A percentile compares a stretch with the other conserved stretches of the same genome.
These are phyloP conservation scores for Tinea pellionella DNA, from an alignment of 2,888 invertebrate species.

Conservation along the genomic window DNA sequence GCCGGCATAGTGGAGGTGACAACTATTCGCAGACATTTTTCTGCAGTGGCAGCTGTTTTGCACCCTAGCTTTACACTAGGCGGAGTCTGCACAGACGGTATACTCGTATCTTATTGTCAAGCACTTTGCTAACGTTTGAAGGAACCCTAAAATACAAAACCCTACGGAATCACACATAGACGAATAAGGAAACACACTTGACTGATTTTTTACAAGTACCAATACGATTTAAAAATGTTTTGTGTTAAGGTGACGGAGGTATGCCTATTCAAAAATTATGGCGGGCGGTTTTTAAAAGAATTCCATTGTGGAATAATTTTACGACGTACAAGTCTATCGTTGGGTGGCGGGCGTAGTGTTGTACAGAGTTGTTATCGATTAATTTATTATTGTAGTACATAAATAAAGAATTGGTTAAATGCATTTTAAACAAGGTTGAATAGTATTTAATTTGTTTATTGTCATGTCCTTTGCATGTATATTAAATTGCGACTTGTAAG, in stretches of 20 bases:
- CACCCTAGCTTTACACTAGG: too few relatives aligned
- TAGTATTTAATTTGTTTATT: too few relatives aligned
- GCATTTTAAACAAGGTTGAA: too few relatives aligned
- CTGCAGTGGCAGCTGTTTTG: too few relatives aligned
- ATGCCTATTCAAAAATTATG: slow-evolving; percentile 32
- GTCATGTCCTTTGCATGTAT: too few relatives aligned
- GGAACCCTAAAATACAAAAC: not conserved
- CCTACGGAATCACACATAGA: not conserved
- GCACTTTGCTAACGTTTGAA: too few relatives aligned
- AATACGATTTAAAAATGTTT: slow-evolving; percentile 7
- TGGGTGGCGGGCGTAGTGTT: slow-evolving; percentile 10
- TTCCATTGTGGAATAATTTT: slow-evolving; percentile 42
- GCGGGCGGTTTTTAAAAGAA: slow-evolving; percentile 28
- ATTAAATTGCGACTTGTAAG: too few relatives aligned
- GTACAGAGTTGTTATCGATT: not conserved
- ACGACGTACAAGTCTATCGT: slow-evolving; percentile 29
- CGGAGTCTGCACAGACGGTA: too few relatives aligned
- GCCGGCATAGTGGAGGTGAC: too few relatives aligned
- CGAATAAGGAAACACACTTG: not conserved
- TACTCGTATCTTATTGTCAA: too few relatives aligned
- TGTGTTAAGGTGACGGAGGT: slow-evolving; percentile 16
- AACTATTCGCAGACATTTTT: too few relatives aligned
- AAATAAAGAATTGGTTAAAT: not conserved
- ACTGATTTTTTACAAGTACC: not conserved
- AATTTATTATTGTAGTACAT: not conserved